Percentiles rank a stretch among this genome's conserved stretches.
Evolutionary conservation across 2,113 vertebrate genomes (phyloP).

Genomic region (Edolisoma coerulescens): DNA sequence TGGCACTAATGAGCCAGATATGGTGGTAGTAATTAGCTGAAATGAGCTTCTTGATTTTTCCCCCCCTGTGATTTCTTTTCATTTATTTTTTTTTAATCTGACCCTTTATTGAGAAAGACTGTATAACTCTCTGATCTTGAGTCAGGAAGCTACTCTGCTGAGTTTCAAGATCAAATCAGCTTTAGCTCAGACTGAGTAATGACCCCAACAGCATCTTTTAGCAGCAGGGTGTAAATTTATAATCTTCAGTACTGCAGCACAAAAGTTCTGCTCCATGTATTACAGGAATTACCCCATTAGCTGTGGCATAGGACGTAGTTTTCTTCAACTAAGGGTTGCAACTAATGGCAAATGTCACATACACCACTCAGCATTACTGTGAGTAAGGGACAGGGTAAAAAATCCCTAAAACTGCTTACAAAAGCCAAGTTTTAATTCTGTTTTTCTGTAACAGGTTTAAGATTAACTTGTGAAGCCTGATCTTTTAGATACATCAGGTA

Average conservation of each 20-base stretch:
- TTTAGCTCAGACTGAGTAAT: neutral
- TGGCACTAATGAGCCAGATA: constrained; percentile 46
- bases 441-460: neutral
- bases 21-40: constrained; percentile 34
- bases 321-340: neutral
- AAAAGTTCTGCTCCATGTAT: neutral
- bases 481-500: neutral
- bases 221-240: neutral
- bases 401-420: neutral
- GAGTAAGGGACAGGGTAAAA: neutral
- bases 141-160: neutral
- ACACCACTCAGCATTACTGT: neutral
- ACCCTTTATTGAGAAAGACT: neutral
- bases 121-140: neutral
- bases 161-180: neutral
- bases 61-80: neutral
- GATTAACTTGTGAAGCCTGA: neutral
- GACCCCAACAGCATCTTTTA: neutral
- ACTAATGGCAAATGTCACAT: neutral
- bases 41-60: neutral
- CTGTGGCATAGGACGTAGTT: neutral
- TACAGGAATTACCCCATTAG: neutral
- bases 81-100: neutral
- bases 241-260: neutral
- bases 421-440: neutral